Conservation (phyloP, 2,113 vertebrate genomes). For the Salvelinus sp. region DNA sequence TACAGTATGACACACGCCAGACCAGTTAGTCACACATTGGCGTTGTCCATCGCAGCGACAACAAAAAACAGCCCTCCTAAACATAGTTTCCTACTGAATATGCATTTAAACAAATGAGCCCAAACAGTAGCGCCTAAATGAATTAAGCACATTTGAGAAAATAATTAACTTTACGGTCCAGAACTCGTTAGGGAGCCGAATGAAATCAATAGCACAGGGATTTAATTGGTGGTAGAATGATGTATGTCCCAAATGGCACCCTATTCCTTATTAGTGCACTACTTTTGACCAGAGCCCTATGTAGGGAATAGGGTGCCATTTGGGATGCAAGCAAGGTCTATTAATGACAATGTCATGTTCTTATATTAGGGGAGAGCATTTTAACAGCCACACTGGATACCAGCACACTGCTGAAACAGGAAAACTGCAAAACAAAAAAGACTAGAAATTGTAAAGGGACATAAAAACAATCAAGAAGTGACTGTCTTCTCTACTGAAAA, state of each 20-base stretch:
- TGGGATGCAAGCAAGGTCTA: constrained; percentile 11
- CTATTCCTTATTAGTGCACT: too few relatives aligned
- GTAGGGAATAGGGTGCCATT: too few relatives aligned
- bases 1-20: not conserved
- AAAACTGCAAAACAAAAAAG: not conserved
- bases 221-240: constrained; percentile 51
- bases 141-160: constrained; percentile 37
- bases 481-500: not conserved
- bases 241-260: not conserved
- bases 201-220: constrained; percentile 43
- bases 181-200: constrained; percentile 40
- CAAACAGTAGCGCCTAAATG: constrained; percentile 27
- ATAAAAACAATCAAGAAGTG: not conserved
- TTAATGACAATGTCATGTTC: constrained; percentile 40
- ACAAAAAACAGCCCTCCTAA: not conserved
- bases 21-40: not conserved
- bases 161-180: constrained; percentile 55
- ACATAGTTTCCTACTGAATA: constrained; percentile 6
- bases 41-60: not conserved
- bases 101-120: constrained; percentile 36
- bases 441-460: not conserved
- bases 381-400: constrained; percentile 28
- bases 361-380: constrained; percentile 32
- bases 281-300: too few relatives aligned
- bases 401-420: constrained; percentile 21